Evolutionary conservation across 2,113 vertebrate species (phyloP), one percentile per base, ranked within the genome.

Genomic region (Camelus bactrianus): DNA sequence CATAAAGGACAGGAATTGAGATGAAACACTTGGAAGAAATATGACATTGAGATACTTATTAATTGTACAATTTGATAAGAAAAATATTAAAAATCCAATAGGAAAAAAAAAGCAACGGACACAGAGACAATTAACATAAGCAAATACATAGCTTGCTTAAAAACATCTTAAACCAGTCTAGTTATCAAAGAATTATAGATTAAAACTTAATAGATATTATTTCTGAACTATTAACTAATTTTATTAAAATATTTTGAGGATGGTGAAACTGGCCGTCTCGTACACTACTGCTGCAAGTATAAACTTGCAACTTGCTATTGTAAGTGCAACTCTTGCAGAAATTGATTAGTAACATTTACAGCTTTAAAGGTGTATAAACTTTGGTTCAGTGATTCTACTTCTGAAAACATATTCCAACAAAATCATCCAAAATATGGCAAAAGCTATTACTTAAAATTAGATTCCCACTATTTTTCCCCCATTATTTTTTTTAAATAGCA

Each of bases 401-500:
- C 16, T 87, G 30, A 95, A 24, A 87, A 42, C 67, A 46, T 73
- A 56, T 42, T 26, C 62, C 87, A 85, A 88, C 28, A 89, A 89
- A 94, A 89, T 64, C 95, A 90, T 32, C 6, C 26, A 62, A 97
- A 93, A 52, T 65, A 85, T 89, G 19, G 12, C 80, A 80, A 93
- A 69, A 2, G 1, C 5, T 28, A 17, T 38, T 76, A 88, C 48
- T 95, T 60, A 80, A 94, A 95, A 88, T 52, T 11, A 89, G 24
- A 84, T 26, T 52, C 4, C 19, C 35, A 73, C 7, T 60, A 16
- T 54, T n/a, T n/a, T 52, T 96, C 38, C 35, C 4, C 19, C 35
- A 73, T 5, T 60, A 16, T 54, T n/a, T 52, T 96, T 5, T 93
- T 65, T 30, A 97, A 88, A 69, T 69, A 77, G 67, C 2, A 88